These are phyloP conservation scores for Caradrina kadenii DNA, from an alignment of 2,888 invertebrate species.

Conservation along the genomic window DNA sequence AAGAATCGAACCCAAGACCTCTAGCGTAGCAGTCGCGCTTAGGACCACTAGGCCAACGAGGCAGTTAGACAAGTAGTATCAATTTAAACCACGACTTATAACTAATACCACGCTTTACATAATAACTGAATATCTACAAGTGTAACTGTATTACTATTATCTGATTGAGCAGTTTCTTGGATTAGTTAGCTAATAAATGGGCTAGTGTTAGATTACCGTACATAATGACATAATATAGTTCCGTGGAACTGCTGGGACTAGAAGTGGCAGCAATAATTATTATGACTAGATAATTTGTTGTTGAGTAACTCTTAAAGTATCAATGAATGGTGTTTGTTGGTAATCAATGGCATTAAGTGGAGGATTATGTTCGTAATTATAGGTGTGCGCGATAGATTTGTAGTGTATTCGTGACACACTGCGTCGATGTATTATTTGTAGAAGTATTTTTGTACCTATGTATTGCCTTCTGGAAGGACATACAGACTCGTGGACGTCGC, in stretches of 20 bases:
- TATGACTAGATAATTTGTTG: constrained; percentile 46
- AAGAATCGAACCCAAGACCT: too few relatives aligned
- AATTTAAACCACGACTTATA: not conserved
- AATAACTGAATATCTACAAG: constrained; percentile 54
- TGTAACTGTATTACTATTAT: constrained; percentile 31
- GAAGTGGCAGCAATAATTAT: constrained; percentile 32
- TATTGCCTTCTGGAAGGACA: not conserved
- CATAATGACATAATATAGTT: constrained; percentile 31
- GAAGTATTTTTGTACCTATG: not conserved
- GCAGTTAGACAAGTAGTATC: too few relatives aligned
- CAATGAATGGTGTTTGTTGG: constrained; percentile 22
- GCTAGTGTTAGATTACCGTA: constrained; percentile 34
- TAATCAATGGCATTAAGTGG: constrained; percentile 33
- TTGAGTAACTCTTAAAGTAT: constrained; percentile 24
- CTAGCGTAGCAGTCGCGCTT: too few relatives aligned
- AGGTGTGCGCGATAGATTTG: constrained; percentile 21
- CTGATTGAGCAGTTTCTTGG: constrained; percentile 48
- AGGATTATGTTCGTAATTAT: constrained; percentile 28
- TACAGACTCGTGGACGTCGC: too few relatives aligned
- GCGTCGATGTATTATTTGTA: not conserved
- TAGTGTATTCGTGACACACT: constrained; percentile 30
- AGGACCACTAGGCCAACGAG: too few relatives aligned
- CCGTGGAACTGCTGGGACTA: not conserved
- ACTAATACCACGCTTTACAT: constrained; percentile 28
- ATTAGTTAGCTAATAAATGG: constrained; percentile 40